Evolutionary conservation across 53 echinoderm and acorn worm genomes (phyloP), one percentile per base, ranked within the genome.

Genomic region (Holothuria leucospilota): DNA sequence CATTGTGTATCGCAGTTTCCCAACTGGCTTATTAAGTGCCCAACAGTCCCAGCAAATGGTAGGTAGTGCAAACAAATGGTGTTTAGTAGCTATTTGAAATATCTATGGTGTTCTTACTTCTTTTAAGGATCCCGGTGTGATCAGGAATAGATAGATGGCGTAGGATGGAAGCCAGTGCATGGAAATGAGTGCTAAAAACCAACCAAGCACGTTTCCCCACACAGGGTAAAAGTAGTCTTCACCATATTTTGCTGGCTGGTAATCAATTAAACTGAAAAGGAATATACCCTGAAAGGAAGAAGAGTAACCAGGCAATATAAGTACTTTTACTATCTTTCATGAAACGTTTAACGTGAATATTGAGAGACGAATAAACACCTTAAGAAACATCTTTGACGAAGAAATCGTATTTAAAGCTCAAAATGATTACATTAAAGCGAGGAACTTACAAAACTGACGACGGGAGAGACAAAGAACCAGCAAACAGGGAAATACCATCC

Each of bases 161-260:
- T 96, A 96, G 11, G 89, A 88, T 24, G 93, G 89, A 8, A 96
- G 46, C 94, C 94, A 96, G 23, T 96, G 96, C 96, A 96, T 96
- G 24, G 96, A 94, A 2, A 90, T 88, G 14, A 94, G 81, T 13
- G 96, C 96, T 94, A 96, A 92, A 68, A 94, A 85, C 96, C 96
- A 96, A n/a, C 96, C 96, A 6, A 96, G 62, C 53, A 96, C 85
- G 69, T 96, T 94, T 16, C 96, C 96, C 56, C 89, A 88, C 30
- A 89, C 52, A 0, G 94, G 94, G 63, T 93, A 96, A 46, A 27
- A 42, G 52, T 94, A 96, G 63, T 90, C 81, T 58, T 96, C 94
- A 23, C 96, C 96, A 42, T 94, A 96, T 62, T 73, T 96, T 1
- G 96, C 93, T 29, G 92, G 93, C 49, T 91, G 72, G 39, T 96